Evolutionary conservation across 1,140 invertebrate genomes (phyloP).

Genomic region (Anoplophora glabripennis): DNA sequence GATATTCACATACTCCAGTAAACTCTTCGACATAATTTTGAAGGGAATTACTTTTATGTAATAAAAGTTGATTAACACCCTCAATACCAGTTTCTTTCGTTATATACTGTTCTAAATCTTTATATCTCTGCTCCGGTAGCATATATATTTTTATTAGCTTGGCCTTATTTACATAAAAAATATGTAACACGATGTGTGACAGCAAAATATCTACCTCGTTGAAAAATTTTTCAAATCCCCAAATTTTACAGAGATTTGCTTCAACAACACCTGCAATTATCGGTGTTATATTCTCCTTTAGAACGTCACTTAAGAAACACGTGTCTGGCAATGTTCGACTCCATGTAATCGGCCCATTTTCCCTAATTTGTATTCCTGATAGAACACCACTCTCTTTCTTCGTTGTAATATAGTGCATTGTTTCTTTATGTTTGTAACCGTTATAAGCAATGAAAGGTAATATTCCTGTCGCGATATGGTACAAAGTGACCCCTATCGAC

Average conservation of each 20-base stretch:
- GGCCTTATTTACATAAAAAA: conserved; percentile 83
- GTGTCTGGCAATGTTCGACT: conserved; percentile 77
- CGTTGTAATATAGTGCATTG: conserved; percentile 92
- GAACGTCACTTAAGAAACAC: conserved; percentile 78
- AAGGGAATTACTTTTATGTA: conserved; percentile 65
- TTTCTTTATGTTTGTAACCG: conserved; percentile 91
- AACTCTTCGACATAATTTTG: conserved; percentile 60
- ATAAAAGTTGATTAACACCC: conserved; percentile 75
- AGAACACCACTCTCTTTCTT: conserved; percentile 94
- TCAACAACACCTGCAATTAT: conserved; percentile 88
- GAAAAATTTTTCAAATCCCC: conserved; percentile 94
- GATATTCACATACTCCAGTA: conserved; percentile 68
- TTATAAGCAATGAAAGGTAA: conserved; percentile 93
- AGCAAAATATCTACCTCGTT: conserved; percentile 74
- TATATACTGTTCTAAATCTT: conserved; percentile 74
- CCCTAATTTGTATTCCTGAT: conserved; percentile 84
- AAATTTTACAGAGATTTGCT: conserved; percentile 83
- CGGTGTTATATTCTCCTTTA: conserved; percentile 84
- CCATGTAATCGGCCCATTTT: conserved; percentile 93
- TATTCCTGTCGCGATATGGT: conserved; percentile 92
- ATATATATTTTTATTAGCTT: conserved; percentile 70
- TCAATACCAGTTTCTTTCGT: conserved; percentile 83
- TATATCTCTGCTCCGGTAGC: conserved; percentile 72
- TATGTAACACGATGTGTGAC: conserved; percentile 65
- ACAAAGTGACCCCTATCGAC: conserved; percentile 96